phyloP scores from a whole-genome alignment of 2,113 vertebrate species.

The Chloropsis cyanopogon region DNA sequence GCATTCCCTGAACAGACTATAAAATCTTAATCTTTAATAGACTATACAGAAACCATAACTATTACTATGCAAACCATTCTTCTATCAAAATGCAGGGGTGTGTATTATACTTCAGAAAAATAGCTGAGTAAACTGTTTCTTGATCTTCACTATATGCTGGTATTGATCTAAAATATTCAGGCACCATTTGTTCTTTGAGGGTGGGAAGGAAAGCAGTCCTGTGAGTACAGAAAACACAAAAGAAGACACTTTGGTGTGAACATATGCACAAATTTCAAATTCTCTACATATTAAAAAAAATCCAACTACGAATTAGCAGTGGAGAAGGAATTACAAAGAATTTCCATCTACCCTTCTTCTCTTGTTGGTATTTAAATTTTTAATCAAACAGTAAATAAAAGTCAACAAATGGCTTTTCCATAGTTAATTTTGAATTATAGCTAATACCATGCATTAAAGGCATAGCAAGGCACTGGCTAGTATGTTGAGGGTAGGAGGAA shows the following conservation, averaged over 20 bases:
- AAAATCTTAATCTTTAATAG: conserved; percentile 29
- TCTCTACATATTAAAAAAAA: background rate
- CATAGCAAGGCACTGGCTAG: conserved; percentile 6
- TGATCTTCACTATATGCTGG: background rate
- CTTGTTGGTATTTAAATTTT: conserved; percentile 26
- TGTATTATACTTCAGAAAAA: background rate
- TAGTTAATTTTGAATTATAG: conserved; percentile 45
- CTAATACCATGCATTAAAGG: conserved; percentile 15
- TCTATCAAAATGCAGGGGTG: conserved; percentile 1
- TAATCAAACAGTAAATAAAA: conserved; percentile 28
- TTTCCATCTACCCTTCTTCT: background rate
- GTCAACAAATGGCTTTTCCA: conserved; percentile 17
- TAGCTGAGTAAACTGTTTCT: conserved; percentile 27
- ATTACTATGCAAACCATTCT: conserved; percentile 18
- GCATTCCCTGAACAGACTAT: background rate
- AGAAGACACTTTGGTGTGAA: background rate
- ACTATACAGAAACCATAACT: background rate
- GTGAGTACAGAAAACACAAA: conserved; percentile 1
- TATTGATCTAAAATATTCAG: conserved; percentile 46
- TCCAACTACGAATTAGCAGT: background rate
- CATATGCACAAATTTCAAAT: background rate
- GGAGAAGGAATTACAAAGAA: background rate
- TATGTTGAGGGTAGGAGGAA: conserved; percentile 31
- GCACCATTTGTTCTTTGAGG: background rate
- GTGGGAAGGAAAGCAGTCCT: conserved; percentile 2